Evolutionary conservation across 2,888 invertebrate genomes (phyloP), one percentile per base, ranked within the genome.

Genomic region (Mesorhabditis spiculigera): DNA sequence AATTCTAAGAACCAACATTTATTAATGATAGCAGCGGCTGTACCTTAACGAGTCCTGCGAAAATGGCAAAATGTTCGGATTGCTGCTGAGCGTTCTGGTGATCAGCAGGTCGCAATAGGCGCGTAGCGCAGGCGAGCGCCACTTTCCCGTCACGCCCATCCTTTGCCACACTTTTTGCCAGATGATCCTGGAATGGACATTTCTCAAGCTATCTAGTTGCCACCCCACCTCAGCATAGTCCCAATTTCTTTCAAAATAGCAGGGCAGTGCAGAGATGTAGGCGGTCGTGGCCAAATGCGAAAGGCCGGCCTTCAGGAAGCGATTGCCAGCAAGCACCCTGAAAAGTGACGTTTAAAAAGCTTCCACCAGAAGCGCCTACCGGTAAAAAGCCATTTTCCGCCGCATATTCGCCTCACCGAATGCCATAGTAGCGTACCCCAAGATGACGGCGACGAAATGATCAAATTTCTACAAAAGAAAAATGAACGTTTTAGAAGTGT

Each of bases 281-380:
- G 69, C 68, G 66, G 71, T 71, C 64, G 81, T 71, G 6, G 80
- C 72, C 50, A 82, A 63, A 8, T 65, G 66, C 5, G 69, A 68
- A 67, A 78, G 78, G 0, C 69, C 73, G 28, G 78, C 77, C 65
- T 76, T 73, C 16, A 71, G 63, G 67, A 76, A 82, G 71, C 97
- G 90, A 87, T 98, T 95, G 0, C 97, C 97, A 28, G 97, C 93
- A 42, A 98, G 89, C 41, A 97, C 95, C 90, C 94, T 92, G 85
- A 97, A 95, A 87, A 97, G 95, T 16, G 95, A 93, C 86, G 94
- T 95, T 87, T 96, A 95, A 90, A 78, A 92, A 90, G 92, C 93
- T 72, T 4, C 89, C 89, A 63, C 89, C 87, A 3, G 28, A 3
- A 4, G n/a, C 95, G 87, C 96, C 95, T 87, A 98, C 97, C 66